Base-by-base conservation (phyloP, 2,113 vertebrate genomes). In the Porphyrio hochstetteri region DNA sequence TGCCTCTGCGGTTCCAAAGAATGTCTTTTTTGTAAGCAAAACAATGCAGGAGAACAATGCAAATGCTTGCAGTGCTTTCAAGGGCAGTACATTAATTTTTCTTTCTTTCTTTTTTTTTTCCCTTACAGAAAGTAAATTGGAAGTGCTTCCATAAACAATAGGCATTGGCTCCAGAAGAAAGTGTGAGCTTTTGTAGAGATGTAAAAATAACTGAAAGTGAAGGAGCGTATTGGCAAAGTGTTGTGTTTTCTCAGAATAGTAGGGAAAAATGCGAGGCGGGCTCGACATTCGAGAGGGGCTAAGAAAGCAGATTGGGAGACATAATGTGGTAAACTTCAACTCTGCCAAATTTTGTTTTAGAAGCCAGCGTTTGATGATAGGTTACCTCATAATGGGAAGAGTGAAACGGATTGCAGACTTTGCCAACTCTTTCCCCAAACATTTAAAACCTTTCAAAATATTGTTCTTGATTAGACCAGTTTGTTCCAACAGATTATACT, bases 151-250 rank as follows among this genome's bases (percentile, higher is more conserved):
- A 81, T 56, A 92, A 96, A 96, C 88, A 92, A 90, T 71, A 91
- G 56, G 59, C 79, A 71, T 16, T 93, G 93, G 94, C 88, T 74
- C 11, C 50, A 68, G 94, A 95, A 92, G 94, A 95, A 94, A 96
- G 92, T 5, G 13, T 59, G 68, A 92, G 64, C 28, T 96, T 88
- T 80, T 74, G 50, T 44, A 40, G 72, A 48, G 79, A 13, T 70
- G 88, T 96, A 90, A 96, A 95, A 97, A 96, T 96, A 96, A 83
- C 90, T 46, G 40, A 14, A 83, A 96, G 35, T 21, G 48, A 77
- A 94, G 67, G 33, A 90, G 59, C 0, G 0, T 7, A 5, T 71
- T 96, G 93, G 94, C 93, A 92, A 70, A 71, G 36, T 0, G 0
- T 19, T 80, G 28, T 38, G 63, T 88, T 94, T 78, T 60, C 90